These are phyloP conservation scores for Pelecanoides urinatrix DNA, from an alignment of 2,113 vertebrate species.

Conservation along the genomic window DNA sequence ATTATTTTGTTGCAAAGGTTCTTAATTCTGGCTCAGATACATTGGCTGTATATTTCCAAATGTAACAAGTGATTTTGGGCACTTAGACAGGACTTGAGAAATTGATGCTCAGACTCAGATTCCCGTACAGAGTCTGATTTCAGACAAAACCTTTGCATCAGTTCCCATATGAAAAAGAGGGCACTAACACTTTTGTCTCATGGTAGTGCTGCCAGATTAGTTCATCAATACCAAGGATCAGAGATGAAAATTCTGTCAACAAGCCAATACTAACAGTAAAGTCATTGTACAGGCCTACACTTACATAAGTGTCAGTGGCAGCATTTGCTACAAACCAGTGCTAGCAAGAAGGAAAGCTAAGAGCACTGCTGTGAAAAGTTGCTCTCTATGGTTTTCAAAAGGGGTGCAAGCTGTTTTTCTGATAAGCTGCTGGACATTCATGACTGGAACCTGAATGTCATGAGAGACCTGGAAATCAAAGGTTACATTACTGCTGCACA, in stretches of 20 bases:
- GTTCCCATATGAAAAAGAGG: background rate
- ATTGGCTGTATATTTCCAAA: background rate
- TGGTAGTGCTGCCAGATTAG: background rate
- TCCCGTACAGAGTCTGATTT: background rate
- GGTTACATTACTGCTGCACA: background rate
- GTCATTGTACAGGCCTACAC: background rate
- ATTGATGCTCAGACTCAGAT: background rate
- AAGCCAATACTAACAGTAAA: background rate
- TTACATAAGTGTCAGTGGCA: background rate
- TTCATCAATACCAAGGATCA: background rate
- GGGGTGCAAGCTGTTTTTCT: background rate
- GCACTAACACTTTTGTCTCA: background rate
- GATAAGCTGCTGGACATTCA: background rate
- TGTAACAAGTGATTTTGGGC: background rate
- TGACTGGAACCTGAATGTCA: background rate
- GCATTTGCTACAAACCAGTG: background rate
- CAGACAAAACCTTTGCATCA: background rate
- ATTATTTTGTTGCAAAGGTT: background rate
- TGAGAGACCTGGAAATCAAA: background rate
- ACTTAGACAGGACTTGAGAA: background rate
- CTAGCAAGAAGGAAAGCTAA: background rate
- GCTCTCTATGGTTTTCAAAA: background rate
- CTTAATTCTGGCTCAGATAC: background rate
- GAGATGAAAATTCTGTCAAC: background rate
- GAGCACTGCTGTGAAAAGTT: background rate